These are phyloP conservation scores for Setophaga coronata DNA, from an alignment of 2,113 vertebrate species.

Conservation along the genomic window DNA sequence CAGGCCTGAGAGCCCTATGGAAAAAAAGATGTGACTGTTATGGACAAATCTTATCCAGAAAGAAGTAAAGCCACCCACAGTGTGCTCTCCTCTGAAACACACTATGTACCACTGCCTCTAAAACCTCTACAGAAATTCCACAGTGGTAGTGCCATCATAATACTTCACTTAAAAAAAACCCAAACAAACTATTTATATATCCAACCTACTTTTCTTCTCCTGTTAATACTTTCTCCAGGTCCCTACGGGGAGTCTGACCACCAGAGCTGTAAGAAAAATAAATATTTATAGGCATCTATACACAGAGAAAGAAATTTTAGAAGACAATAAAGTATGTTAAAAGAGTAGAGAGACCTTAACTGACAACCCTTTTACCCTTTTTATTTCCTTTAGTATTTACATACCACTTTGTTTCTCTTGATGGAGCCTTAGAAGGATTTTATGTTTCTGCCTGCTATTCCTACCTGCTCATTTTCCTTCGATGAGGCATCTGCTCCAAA, in stretches of 20 bases:
- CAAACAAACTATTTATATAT: not conserved
- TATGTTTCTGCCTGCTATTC: not conserved
- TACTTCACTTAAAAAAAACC: not conserved
- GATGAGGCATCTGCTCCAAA: conserved; percentile 94
- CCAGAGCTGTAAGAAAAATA: conserved; percentile 80
- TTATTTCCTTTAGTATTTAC: not conserved
- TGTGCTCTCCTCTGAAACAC: not conserved
- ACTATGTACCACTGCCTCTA: not conserved
- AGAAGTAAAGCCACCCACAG: not conserved
- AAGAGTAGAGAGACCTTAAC: not conserved
- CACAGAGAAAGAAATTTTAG: not conserved
- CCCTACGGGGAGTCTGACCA: conserved; percentile 94
- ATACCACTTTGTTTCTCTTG: not conserved
- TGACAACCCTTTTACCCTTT: not conserved
- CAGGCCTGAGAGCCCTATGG: conserved; percentile 88
- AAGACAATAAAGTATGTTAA: not conserved
- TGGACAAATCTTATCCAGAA: not conserved
- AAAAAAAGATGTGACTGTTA: not conserved
- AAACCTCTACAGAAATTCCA: not conserved
- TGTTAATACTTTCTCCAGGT: conserved; percentile 96
- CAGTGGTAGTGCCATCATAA: not conserved
- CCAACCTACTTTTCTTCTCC: conserved; percentile 94
- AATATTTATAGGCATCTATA: not conserved
- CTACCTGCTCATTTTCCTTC: conserved; percentile 89
- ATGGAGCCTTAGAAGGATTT: not conserved